Evolutionary conservation across 2,888 invertebrate genomes (phyloP).

Genomic region (Xanthia togata): DNA sequence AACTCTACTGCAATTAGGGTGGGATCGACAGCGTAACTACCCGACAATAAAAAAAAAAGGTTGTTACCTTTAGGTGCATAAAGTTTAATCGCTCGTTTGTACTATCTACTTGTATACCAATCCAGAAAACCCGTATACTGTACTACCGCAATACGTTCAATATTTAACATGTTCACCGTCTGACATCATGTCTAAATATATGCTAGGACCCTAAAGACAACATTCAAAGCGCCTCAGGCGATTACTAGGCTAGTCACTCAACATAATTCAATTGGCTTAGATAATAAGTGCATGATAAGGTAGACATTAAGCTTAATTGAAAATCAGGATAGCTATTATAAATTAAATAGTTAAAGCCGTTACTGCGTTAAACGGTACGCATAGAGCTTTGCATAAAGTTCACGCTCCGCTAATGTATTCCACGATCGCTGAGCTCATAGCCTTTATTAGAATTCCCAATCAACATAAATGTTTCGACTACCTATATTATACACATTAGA

Average conservation of each 20-base stretch:
- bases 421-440: slow-evolving; percentile 89
- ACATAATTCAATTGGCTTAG: slow-evolving; percentile 67
- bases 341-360: slow-evolving; percentile 74
- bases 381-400: slow-evolving; percentile 75
- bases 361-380: slow-evolving; percentile 72
- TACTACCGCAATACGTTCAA: slow-evolving; percentile 46
- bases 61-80: not conserved
- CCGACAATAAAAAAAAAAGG: too few species aligned
- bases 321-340: slow-evolving; percentile 73
- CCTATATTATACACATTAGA: slow-evolving; percentile 78
- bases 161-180: slow-evolving; percentile 50
- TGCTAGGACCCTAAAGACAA: slow-evolving; percentile 35
- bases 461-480: slow-evolving; percentile 80
- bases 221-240: slow-evolving; percentile 56
- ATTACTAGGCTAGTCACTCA: slow-evolving; percentile 44
- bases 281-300: slow-evolving; percentile 70
- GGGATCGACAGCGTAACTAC: not conserved
- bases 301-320: slow-evolving; percentile 74
- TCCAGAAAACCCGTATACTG: slow-evolving; percentile 64
- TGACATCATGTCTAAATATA: slow-evolving; percentile 66
- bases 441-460: slow-evolving; percentile 87
- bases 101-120: slow-evolving; percentile 35
- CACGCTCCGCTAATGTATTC: slow-evolving; percentile 87
- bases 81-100: not conserved
- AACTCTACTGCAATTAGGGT: not conserved